phyloP scores from a whole-genome alignment of 1,140 invertebrate species.

The Bacillus rossius region DNA sequence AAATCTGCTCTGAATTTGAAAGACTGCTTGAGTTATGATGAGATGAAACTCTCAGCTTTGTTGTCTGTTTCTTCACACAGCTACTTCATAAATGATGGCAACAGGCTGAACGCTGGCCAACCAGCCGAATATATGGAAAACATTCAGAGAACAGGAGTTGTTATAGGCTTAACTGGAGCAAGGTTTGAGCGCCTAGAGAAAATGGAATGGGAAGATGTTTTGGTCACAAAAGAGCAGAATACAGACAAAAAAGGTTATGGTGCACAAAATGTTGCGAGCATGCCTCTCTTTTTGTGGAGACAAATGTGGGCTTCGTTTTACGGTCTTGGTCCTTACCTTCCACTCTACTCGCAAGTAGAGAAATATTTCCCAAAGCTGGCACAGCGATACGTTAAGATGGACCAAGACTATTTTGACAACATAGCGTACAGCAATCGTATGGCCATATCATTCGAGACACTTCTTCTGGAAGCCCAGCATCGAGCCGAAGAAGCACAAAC shows the following conservation, averaged over 20 bases:
- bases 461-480: conserved; percentile 42
- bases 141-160: conserved; percentile 37
- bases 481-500: conserved; percentile 41
- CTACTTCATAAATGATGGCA: conserved; percentile 58
- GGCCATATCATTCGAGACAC: conserved; percentile 40
- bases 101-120: conserved; percentile 50
- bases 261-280: conserved; percentile 23
- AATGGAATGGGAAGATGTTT: conserved; percentile 54
- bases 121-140: conserved; percentile 37
- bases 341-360: conserved; percentile 33
- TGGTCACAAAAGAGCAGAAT: conserved; percentile 47
- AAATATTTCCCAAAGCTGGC: conserved; percentile 29
- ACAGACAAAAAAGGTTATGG: conserved; percentile 43
- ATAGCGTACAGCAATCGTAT: conserved; percentile 43
- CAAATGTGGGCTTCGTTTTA: conserved; percentile 40
- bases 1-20: conserved; percentile 37
- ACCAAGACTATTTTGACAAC: conserved; percentile 34
- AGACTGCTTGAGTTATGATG: conserved; percentile 49
- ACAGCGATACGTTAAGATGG: conserved; percentile 31
- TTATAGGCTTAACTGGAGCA: conserved; percentile 43
- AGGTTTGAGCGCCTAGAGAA: conserved; percentile 42
- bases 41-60: conserved; percentile 55
- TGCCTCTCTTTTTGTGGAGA: conserved; percentile 23
- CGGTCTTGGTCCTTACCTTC: conserved; percentile 32
- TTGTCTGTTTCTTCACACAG: conserved; percentile 53